These are phyloP conservation scores for Temnothorax ravouxi DNA, from an alignment of 2,888 invertebrate genomes.

Conservation along the genomic window DNA sequence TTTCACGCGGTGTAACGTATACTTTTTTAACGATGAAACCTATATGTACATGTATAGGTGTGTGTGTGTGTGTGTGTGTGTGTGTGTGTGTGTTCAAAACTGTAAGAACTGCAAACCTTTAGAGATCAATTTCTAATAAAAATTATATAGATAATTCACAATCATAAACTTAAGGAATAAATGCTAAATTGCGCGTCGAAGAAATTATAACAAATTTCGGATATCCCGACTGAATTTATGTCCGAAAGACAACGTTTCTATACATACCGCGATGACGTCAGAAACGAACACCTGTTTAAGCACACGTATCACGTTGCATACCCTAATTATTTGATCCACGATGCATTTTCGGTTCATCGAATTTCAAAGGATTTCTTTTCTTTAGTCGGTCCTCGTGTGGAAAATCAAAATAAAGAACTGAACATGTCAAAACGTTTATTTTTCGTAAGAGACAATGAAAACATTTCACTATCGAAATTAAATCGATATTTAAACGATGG, in stretches of 20 bases:
- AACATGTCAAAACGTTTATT: background rate
- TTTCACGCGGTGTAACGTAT: background rate
- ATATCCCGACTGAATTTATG: background rate
- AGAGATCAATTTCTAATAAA: background rate
- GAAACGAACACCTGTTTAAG: background rate
- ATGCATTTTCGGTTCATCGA: slow-evolving; percentile 53
- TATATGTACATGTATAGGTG: background rate
- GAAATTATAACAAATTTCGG: background rate
- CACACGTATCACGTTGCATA: slow-evolving; percentile 33
- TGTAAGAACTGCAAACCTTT: background rate
- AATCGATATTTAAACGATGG: background rate
- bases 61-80: background rate
- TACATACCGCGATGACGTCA: slow-evolving; percentile 54
- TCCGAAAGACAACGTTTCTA: slow-evolving; percentile 9
- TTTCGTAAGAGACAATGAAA: background rate
- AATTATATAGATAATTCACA: background rate
- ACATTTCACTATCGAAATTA: background rate
- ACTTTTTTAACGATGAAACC: slow-evolving; percentile 1
- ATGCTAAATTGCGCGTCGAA: background rate
- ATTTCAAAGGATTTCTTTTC: slow-evolving; percentile 55
- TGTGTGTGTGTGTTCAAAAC: background rate
- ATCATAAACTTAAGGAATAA: background rate
- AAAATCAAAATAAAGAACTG: background rate
- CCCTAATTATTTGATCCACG: slow-evolving; percentile 55
- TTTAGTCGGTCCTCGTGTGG: slow-evolving; percentile 22